These are phyloP conservation scores for Melanostoma scalare DNA, from an alignment of 2,888 invertebrate genomes.

Conservation along the genomic window DNA sequence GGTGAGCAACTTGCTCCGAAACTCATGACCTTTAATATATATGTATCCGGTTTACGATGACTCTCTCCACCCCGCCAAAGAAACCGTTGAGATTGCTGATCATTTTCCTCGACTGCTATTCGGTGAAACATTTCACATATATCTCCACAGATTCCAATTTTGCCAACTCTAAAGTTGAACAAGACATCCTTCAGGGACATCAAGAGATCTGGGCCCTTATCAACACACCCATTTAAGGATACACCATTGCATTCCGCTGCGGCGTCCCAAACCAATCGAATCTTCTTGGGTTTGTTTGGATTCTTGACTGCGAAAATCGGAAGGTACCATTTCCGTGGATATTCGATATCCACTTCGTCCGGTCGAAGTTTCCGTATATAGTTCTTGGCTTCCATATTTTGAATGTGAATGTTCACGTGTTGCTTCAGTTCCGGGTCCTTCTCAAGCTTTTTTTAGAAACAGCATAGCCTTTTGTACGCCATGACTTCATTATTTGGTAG, in stretches of 20 bases:
- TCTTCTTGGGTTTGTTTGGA: conserved; percentile 75
- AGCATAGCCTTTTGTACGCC: conserved; percentile 62
- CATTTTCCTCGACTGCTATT: conserved; percentile 45
- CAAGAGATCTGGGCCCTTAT: conserved; percentile 77
- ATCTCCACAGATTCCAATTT: conserved; percentile 77
- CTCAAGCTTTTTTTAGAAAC: conserved; percentile 67
- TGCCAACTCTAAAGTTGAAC: conserved; percentile 77
- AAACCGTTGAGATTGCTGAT: conserved; percentile 75
- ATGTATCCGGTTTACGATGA: conserved; percentile 58
- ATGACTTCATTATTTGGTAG: conserved; percentile 73
- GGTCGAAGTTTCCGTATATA: conserved; percentile 51
- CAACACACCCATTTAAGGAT: conserved; percentile 75
- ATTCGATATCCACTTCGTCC: conserved; percentile 13
- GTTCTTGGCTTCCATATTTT: conserved; percentile 44
- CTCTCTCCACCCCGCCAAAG: conserved; percentile 74
- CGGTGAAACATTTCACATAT: conserved; percentile 76
- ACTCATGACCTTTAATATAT: conserved; percentile 72
- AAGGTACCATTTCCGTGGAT: conserved; percentile 74
- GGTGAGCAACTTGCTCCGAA: conserved; percentile 74
- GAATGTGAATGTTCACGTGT: conserved; percentile 38
- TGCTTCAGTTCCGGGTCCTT: conserved; percentile 39
- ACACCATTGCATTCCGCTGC: conserved; percentile 74
- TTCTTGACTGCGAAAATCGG: conserved; percentile 73
- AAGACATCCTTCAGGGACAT: conserved; percentile 77
- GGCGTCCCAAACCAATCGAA: conserved; percentile 77